Percentiles rank a stretch among this genome's conserved stretches.
phyloP scores from a whole-genome alignment of 2,888 invertebrate genomes.

The Lepidocyrtoides sp. region DNA sequence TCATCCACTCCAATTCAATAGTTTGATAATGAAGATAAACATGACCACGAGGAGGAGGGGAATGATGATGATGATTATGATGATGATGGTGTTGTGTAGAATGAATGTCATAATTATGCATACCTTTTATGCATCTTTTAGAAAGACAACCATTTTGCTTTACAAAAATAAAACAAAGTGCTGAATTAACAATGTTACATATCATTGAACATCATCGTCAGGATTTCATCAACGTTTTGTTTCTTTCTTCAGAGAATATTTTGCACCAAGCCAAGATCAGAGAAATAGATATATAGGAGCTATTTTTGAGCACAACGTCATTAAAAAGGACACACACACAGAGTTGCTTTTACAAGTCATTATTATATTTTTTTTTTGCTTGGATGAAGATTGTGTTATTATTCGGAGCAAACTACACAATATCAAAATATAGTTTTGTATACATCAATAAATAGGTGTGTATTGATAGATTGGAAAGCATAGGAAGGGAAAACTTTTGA shows the following conservation, averaged over 20 bases:
- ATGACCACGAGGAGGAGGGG: too few relatives aligned
- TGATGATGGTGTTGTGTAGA: background rate
- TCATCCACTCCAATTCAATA: background rate
- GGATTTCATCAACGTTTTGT: constrained; percentile 6
- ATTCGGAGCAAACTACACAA: background rate
- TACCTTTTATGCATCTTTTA: background rate
- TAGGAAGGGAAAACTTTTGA: background rate
- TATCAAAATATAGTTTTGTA: too few relatives aligned
- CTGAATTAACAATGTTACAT: constrained; percentile 13
- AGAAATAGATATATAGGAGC: constrained; percentile 22
- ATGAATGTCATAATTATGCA: constrained; percentile 25
- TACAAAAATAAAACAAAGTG: constrained; percentile 4
- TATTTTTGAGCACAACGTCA: constrained; percentile 36
- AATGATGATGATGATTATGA: too few relatives aligned
- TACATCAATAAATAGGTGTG: too few relatives aligned
- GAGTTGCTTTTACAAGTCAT: background rate
- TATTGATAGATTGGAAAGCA: background rate
- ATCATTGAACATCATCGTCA: constrained; percentile 24
- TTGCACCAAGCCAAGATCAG: constrained; percentile 14
- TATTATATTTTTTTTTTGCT: constrained; percentile 4
- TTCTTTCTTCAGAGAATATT: background rate
- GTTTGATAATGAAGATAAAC: too few relatives aligned
- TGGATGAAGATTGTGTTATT: background rate
- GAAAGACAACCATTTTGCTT: background rate
- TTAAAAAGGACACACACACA: constrained; percentile 28